Conservation (phyloP, 2,888 invertebrate genomes). For the Aricia artaxerxes region DNA sequence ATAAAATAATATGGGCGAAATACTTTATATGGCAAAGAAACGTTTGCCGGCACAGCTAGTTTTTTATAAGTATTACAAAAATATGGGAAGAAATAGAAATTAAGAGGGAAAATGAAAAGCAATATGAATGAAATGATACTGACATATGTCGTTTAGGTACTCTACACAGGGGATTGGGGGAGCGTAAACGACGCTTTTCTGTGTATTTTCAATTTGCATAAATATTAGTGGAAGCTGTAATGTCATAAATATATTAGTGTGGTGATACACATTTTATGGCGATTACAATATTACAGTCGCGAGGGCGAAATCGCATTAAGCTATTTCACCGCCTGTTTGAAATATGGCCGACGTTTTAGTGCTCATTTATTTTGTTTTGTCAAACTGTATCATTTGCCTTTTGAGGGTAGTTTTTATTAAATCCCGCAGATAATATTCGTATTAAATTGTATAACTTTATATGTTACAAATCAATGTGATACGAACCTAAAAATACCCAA, state of each 20-base stretch:
- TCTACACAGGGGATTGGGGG: constrained; percentile 65
- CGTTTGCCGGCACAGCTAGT: too few relatives aligned
- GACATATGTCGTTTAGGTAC: constrained; percentile 61
- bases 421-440: neutral
- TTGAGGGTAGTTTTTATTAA: constrained; percentile 1
- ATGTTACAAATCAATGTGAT: neutral
- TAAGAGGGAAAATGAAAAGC: constrained; percentile 38
- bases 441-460: neutral
- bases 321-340: constrained; percentile 39
- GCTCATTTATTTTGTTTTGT: constrained; percentile 27
- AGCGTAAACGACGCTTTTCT: constrained; percentile 71
- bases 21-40: too few relatives aligned
- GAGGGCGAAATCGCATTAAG: constrained; percentile 54
- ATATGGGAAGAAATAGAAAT: constrained; percentile 22
- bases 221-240: constrained; percentile 76
- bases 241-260: constrained; percentile 79
- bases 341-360: constrained; percentile 25
- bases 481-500: neutral
- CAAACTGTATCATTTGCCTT: constrained; percentile 22
- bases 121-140: constrained; percentile 45
- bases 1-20: too few relatives aligned
- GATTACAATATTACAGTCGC: constrained; percentile 73
- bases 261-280: constrained; percentile 80
- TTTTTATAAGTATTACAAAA: neutral
- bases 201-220: constrained; percentile 80